Conservation (phyloP, 92 coral and sea anemone species). For the Phenganax subtilis region DNA sequence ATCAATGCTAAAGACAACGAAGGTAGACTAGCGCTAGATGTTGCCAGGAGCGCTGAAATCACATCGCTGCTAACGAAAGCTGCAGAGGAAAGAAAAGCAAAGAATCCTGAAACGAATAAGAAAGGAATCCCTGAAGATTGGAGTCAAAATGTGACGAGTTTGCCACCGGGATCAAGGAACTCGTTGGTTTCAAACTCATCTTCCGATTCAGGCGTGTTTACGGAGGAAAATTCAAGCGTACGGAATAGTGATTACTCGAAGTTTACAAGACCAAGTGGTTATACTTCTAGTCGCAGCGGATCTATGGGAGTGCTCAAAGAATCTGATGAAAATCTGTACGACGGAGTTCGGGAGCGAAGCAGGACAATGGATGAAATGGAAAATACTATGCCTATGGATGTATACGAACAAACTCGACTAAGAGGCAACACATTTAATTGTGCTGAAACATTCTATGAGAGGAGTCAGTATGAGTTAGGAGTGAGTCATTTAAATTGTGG, state of each 20-base stretch:
- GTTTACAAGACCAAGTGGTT: background rate
- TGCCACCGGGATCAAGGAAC: slow-evolving; percentile 70
- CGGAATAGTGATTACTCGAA: slow-evolving; percentile 43
- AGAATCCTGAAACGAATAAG: slow-evolving; percentile 46
- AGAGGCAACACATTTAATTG: slow-evolving; percentile 1
- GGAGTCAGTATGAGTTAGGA: background rate
- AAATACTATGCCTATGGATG: background rate
- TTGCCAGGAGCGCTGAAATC: slow-evolving; percentile 67
- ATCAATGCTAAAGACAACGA: slow-evolving; percentile 66
- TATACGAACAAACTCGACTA: background rate
- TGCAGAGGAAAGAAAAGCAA: slow-evolving; percentile 70
- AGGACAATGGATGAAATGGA: slow-evolving; percentile 5
- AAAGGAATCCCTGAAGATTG: slow-evolving; percentile 49
- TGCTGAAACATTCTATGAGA: background rate
- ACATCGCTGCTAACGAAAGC: slow-evolving; percentile 74
- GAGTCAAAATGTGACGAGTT: slow-evolving; percentile 49
- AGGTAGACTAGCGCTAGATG: slow-evolving; percentile 74
- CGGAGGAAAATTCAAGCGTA: slow-evolving; percentile 57
- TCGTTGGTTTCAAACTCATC: slow-evolving; percentile 89
- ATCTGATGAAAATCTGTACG: slow-evolving; percentile 10
- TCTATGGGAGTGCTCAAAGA: slow-evolving; percentile 31
- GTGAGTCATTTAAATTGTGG: too few relatives aligned
- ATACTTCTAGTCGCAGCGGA: background rate
- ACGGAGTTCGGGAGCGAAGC: background rate
- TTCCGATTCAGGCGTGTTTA: slow-evolving; percentile 92